Base-by-base conservation (phyloP, 2,888 invertebrate species). In the Pterostichus madidus region DNA sequence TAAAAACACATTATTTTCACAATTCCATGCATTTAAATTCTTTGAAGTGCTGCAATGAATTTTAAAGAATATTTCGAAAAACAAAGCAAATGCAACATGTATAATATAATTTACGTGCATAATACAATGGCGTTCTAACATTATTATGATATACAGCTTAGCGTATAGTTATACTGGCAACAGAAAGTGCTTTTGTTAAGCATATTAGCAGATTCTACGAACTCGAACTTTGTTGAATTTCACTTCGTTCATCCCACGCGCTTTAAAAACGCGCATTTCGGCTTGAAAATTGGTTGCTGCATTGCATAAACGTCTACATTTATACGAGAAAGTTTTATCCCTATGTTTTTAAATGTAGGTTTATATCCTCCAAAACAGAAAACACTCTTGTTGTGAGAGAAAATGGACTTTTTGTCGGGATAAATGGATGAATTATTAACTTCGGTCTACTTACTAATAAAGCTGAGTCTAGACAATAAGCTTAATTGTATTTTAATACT, bases 121-220 rank as follows among this genome's bases (percentile, higher is more conserved):
- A 39, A 7, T 7, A 39, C 39, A 39, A 39, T 39, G 8, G 39
- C 8, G 7, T 39, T 39, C 8, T 39, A 39, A 39, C 39, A 39
- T 39, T 39, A 39, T 39, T 39, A 39, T 39, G 39, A 39, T 39
- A 39, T 8, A 39, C 39, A 8, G 39, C 39, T 39, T 39, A 39
- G 5, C 39, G 39, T 39, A 8, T 35, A 35, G 35, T 5, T 39
- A 17, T 59, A 24, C 59, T 31, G 31, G 59, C 59, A 59, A 24
- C 24, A 17, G 24, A 31, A 31, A 64, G 35, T 64, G 64, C 35
- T 35, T 64, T 64, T 64, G 64, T 64, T 64, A 64, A 64, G 31
- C 32, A 13, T 64, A 35, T 35, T 64, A 64, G 17, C 59, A 17
- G 59, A 5, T 39, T 39, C 39, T 49, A n/a, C 49, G 49, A 49